Percentiles rank a stretch among this genome's conserved stretches.
These are phyloP conservation scores for Promerops cafer DNA, from an alignment of 2,113 vertebrate genomes.

Conservation along the genomic window DNA sequence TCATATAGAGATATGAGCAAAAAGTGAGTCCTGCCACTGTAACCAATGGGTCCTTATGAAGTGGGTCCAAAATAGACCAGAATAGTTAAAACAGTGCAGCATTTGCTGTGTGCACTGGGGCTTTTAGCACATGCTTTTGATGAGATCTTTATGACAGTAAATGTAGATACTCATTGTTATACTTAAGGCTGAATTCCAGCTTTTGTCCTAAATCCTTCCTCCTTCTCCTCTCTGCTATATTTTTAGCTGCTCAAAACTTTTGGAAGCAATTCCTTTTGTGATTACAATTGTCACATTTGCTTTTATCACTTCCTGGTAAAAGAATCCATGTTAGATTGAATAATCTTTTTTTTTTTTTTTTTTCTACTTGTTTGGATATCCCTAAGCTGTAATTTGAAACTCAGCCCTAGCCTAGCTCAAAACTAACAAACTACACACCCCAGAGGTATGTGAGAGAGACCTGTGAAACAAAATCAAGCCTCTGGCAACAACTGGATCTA, in stretches of 20 bases:
- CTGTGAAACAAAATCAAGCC: not conserved
- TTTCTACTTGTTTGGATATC: not conserved
- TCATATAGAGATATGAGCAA: not conserved
- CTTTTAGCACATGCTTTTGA: not conserved
- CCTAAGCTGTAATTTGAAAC: not conserved
- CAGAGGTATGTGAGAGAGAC: not conserved
- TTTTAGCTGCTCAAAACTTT: not conserved
- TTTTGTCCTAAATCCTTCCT: not conserved
- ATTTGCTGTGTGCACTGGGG: not conserved
- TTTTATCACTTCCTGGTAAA: not conserved
- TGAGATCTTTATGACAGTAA: not conserved
- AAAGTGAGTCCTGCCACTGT: not conserved
- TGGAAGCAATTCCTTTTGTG: not conserved
- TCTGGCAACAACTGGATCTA: not conserved
- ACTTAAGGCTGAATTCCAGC: not conserved
- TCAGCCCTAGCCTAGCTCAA: not conserved
- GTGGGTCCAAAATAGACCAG: not conserved
- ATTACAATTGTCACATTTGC: not conserved
- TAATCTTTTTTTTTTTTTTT: not conserved
- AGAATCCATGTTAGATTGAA: not conserved
- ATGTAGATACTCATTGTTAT: not conserved
- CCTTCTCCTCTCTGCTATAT: not conserved
- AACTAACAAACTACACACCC: not conserved
- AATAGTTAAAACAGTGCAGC: not conserved
- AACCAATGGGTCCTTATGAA: not conserved